phyloP scores from a whole-genome alignment of 2,888 invertebrate genomes.

The Pammene fasciana region DNA sequence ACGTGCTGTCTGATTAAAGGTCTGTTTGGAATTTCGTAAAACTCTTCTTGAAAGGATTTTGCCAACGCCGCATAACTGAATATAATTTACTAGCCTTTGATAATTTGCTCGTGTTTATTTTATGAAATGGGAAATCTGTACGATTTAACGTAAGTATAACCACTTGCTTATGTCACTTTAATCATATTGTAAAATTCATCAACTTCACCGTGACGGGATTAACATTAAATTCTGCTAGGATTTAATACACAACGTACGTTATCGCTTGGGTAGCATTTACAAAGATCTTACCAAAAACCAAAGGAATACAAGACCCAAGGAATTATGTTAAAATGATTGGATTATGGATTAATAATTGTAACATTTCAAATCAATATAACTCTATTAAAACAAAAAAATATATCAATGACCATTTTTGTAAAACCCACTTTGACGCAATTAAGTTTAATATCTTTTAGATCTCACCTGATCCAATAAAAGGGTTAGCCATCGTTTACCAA shows the following conservation, averaged over 20 bases:
- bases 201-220: neutral
- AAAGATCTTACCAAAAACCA: too few species aligned
- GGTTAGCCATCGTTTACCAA: too few species aligned
- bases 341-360: too few species aligned
- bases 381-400: too few species aligned
- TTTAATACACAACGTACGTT: neutral
- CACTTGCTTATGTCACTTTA: neutral
- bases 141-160: conserved; percentile 8
- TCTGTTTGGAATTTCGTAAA: conserved; percentile 36
- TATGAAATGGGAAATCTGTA: neutral
- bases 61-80: conserved; percentile 34
- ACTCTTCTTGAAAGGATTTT: conserved; percentile 36
- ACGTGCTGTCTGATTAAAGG: conserved; percentile 40
- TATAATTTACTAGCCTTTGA: conserved; percentile 34
- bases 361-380: too few species aligned
- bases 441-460: too few species aligned
- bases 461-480: too few species aligned
- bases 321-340: too few species aligned
- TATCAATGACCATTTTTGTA: too few species aligned
- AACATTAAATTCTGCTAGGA: neutral
- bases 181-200: too few species aligned
- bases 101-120: conserved; percentile 24
- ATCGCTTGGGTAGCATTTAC: too few species aligned
- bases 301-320: neutral
- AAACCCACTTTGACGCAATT: too few species aligned